phyloP scores from a whole-genome alignment of 2,797 vertebrate genomes.

The Xiphophorus birchmanni region DNA sequence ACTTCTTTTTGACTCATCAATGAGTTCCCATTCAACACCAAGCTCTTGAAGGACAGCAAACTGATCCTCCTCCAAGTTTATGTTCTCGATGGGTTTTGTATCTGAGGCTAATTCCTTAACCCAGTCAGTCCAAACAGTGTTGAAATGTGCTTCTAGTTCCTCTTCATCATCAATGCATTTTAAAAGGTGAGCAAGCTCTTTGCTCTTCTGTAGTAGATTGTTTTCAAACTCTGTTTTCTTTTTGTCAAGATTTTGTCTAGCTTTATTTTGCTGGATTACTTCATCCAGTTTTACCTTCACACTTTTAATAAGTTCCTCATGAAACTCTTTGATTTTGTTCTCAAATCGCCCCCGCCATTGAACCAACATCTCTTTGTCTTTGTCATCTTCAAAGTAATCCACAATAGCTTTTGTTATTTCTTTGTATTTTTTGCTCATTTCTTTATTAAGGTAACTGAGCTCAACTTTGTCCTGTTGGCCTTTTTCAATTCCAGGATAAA shows the following conservation, averaged over 20 bases:
- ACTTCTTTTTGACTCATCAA: accelerated
- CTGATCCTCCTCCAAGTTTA: not conserved
- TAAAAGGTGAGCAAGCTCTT: slow-evolving; percentile 38
- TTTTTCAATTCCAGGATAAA: too few relatives aligned
- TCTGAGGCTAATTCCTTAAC: not conserved
- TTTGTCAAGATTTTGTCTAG: slow-evolving; percentile 22
- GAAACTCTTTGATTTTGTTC: slow-evolving; percentile 33
- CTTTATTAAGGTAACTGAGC: accelerated
- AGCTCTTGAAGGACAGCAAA: accelerated
- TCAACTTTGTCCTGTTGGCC: not conserved
- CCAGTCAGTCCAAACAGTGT: slow-evolving; percentile 3
- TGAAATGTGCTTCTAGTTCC: not conserved
- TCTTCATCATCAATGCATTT: slow-evolving; percentile 9
- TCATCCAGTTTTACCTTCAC: slow-evolving; percentile 40
- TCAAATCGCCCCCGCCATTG: slow-evolving; percentile 41
- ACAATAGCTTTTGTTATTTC: slow-evolving; percentile 9
- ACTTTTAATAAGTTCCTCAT: not conserved
- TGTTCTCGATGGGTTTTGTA: not conserved
- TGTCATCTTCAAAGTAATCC: slow-evolving; percentile 39
- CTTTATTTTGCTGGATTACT: slow-evolving; percentile 38
- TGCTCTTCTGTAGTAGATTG: slow-evolving; percentile 21
- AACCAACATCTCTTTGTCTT: slow-evolving; percentile 35
- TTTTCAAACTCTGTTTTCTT: slow-evolving; percentile 25
- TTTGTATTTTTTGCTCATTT: not conserved
- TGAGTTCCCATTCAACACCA: accelerated